phyloP scores from a whole-genome alignment of 2,888 invertebrate genomes.

The Mycogona germanica region DNA sequence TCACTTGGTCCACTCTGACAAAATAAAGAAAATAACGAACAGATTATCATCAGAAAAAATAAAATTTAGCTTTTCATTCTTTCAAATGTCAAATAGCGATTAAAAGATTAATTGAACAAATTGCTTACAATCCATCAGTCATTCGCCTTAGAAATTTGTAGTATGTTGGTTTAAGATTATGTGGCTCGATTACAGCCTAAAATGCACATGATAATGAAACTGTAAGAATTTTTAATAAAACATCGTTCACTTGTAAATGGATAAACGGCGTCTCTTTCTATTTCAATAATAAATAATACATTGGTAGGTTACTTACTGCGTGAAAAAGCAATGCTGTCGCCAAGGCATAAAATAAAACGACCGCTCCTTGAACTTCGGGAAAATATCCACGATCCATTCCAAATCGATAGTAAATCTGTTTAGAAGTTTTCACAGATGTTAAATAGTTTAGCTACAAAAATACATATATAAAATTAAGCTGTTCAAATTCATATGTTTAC shows the following conservation, averaged over 20 bases:
- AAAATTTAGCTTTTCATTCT: too few species aligned
- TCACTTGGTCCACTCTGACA: too few species aligned
- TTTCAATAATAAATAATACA: too few species aligned
- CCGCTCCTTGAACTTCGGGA: conserved; percentile 55
- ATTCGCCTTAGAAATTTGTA: conserved; percentile 63
- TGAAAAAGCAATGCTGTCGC: conserved; percentile 67
- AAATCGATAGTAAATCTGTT: conserved; percentile 58
- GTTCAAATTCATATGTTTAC: conserved; percentile 15
- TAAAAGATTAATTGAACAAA: too few species aligned
- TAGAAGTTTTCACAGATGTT: conserved; percentile 23
- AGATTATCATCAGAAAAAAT: too few species aligned
- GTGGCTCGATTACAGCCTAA: conserved; percentile 58
- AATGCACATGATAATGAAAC: conserved; percentile 3
- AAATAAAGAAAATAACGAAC: too few species aligned
- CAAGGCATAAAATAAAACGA: conserved; percentile 56
- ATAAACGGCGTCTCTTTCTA: too few species aligned
- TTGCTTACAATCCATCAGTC: conserved; percentile 44
- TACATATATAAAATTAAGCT: background rate
- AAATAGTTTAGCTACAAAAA: background rate
- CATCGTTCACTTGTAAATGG: too few species aligned
- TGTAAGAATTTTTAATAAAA: too few species aligned
- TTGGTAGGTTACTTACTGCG: too few species aligned
- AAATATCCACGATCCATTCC: conserved; percentile 51
- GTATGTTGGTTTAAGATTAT: conserved; percentile 63
- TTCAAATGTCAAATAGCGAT: too few species aligned